phyloP scores from a whole-genome alignment of 2,888 invertebrate species.

The Amphipoea lucens region DNA sequence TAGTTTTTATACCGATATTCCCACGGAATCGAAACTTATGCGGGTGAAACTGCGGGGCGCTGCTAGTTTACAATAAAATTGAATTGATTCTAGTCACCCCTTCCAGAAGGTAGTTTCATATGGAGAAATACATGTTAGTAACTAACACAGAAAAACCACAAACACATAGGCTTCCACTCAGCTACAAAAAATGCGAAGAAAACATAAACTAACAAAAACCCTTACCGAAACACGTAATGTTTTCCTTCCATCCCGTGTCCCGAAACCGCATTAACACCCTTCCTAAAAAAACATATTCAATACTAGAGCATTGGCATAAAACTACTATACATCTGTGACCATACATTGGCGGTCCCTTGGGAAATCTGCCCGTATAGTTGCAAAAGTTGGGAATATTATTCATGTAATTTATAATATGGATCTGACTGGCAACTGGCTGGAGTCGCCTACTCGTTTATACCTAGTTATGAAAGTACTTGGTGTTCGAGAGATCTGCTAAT shows the following conservation, averaged over 20 bases:
- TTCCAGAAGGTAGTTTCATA: background rate
- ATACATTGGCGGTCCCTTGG: constrained; percentile 64
- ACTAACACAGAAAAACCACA: background rate
- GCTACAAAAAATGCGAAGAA: constrained; percentile 15
- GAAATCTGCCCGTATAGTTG: constrained; percentile 72
- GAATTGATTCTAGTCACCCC: background rate
- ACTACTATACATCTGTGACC: constrained; percentile 67
- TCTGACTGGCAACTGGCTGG: constrained; percentile 44
- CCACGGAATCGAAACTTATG: too few species aligned
- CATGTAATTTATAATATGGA: constrained; percentile 71
- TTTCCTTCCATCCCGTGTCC: constrained; percentile 38
- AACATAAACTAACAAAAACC: constrained; percentile 28
- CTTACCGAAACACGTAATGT: constrained; percentile 17
- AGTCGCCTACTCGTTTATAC: constrained; percentile 40
- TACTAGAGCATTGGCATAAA: constrained; percentile 55
- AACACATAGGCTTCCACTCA: background rate
- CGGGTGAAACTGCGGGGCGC: too few species aligned
- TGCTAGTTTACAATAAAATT: background rate
- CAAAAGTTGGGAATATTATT: constrained; percentile 71
- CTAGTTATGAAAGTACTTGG: constrained; percentile 36
- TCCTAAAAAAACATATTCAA: constrained; percentile 66
- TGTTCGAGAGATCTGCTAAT: constrained; percentile 50
- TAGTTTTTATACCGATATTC: too few species aligned
- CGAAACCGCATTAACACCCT: constrained; percentile 52
- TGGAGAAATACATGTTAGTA: background rate